Evolutionary conservation across 2,888 invertebrate species (phyloP).

Genomic region (Tuberolachnus salignus): DNA sequence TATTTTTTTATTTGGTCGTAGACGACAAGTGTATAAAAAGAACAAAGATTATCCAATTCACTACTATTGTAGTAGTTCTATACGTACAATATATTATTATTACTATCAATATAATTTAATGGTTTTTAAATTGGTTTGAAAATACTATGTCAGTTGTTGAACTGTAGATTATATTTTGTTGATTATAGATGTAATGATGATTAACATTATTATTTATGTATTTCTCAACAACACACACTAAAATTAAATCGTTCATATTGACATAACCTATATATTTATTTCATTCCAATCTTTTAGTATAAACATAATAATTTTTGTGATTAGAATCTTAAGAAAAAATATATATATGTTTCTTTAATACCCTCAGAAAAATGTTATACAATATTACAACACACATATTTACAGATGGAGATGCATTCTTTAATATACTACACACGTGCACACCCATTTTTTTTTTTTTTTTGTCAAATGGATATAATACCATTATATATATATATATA

Average conservation of each 20-base stretch:
- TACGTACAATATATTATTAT: no score
- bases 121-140: no score
- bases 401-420: not conserved
- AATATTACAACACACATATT: not conserved
- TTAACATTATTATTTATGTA: not conserved
- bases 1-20: not conserved
- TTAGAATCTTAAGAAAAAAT: not conserved
- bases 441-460: constrained; percentile 13
- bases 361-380: not conserved
- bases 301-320: not conserved
- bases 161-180: no score
- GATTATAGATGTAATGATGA: not conserved
- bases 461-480: not conserved
- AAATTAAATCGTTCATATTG: not conserved
- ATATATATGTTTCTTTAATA: not conserved
- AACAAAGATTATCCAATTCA: no score
- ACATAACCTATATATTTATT: not conserved
- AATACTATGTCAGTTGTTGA: no score
- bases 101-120: no score
- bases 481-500: no score
- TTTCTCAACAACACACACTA: not conserved
- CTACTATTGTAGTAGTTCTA: no score
- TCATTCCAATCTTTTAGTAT: no score
- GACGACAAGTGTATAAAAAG: not conserved
- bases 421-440: not conserved